Evolutionary conservation across 2,113 vertebrate genomes (phyloP).

Genomic region (Ictidomys tridecemlineatus): DNA sequence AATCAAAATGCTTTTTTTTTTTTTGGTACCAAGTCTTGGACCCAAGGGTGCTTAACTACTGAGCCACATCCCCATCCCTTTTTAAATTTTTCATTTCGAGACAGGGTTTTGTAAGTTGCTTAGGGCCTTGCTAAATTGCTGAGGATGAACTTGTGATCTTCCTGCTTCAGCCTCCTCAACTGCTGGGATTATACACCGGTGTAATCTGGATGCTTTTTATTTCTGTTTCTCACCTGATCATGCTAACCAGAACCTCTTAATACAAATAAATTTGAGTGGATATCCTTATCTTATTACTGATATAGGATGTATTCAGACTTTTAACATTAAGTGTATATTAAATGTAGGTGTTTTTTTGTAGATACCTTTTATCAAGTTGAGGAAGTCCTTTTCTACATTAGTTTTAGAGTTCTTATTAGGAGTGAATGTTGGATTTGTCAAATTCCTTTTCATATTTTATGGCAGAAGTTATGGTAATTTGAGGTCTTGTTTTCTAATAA

Average conservation of each 20-base stretch:
- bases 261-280: background rate
- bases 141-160: no score
- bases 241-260: background rate
- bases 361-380: background rate
- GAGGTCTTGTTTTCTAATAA: background rate
- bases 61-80: no score
- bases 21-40: no score
- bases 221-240: background rate
- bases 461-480: background rate
- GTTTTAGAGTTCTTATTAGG: slow-evolving; percentile 17
- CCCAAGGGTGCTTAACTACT: no score
- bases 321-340: background rate
- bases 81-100: no score
- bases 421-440: background rate
- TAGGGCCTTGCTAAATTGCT: no score
- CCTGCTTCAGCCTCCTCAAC: no score
- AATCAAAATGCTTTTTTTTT: no score
- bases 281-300: background rate
- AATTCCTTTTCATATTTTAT: background rate
- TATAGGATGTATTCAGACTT: background rate
- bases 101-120: no score
- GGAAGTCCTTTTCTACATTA: background rate
- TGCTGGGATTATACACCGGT: no score
- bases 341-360: background rate
- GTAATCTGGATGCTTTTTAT: background rate